Conservation (phyloP, 2,888 invertebrate species). For the Platycnemis pennipes region DNA sequence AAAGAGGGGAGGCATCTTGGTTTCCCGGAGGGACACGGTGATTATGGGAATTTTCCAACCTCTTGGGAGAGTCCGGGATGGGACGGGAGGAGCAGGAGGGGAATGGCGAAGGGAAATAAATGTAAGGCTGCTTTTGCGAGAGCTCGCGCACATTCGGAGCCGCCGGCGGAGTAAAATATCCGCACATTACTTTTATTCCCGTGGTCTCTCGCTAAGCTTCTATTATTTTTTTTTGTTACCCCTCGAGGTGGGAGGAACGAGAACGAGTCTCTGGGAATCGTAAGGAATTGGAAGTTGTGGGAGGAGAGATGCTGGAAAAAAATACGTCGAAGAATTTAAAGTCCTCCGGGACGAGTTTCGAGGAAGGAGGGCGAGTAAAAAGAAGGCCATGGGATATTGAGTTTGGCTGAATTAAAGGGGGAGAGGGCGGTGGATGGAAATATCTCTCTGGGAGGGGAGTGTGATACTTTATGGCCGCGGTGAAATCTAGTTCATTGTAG, state of each 20-base stretch:
- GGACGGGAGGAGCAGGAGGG: not conserved
- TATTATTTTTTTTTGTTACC: not conserved
- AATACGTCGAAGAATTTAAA: not conserved
- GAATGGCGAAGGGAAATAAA: not conserved
- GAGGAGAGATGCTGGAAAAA: not conserved
- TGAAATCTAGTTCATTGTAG: too few species aligned
- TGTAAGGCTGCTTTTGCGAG: not conserved
- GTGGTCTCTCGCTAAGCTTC: not conserved
- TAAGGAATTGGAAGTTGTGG: not conserved
- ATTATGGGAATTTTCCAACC: conserved; percentile 6
- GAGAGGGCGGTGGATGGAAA: not conserved
- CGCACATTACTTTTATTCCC: not conserved
- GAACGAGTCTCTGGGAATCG: not conserved
- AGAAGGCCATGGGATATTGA: not conserved
- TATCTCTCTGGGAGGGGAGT: not conserved
- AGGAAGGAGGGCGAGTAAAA: not conserved
- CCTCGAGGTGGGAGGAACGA: not conserved
- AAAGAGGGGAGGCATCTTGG: not conserved
- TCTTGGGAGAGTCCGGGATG: not conserved
- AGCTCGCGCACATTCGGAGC: not conserved
- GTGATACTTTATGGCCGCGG: not conserved
- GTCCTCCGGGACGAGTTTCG: not conserved
- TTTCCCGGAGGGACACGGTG: conserved; percentile 42
- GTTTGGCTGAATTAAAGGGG: conserved; percentile 5
- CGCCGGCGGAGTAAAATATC: not conserved